Conservation (phyloP, 2,888 invertebrate species). For the Melieria crassipennis region DNA sequence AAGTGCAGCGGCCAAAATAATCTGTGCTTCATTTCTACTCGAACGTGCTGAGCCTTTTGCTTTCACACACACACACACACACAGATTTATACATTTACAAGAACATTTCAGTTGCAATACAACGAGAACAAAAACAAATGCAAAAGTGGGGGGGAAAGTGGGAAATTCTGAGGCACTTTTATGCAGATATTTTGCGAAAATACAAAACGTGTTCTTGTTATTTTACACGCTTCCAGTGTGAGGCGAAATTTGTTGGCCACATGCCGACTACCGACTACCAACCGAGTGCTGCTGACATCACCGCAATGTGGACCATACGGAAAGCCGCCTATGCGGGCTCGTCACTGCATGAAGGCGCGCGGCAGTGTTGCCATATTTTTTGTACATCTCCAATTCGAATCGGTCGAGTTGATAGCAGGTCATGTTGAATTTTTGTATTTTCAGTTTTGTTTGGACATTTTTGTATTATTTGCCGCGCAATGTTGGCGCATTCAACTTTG, state of each 20-base stretch:
- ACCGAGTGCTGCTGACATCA: neutral
- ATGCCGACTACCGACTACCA: constrained; percentile 8
- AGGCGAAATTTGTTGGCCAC: neutral
- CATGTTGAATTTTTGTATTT: too few relatives aligned
- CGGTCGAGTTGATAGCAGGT: too few relatives aligned
- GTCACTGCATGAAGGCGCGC: neutral
- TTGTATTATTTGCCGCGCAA: too few relatives aligned
- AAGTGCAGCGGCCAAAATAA: too few relatives aligned
- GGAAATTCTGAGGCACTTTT: too few relatives aligned
- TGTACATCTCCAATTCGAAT: too few relatives aligned
- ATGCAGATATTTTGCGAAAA: too few relatives aligned
- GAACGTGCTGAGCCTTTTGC: too few relatives aligned
- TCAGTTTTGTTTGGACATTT: too few relatives aligned
- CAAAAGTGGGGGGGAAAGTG: neutral
- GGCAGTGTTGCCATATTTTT: too few relatives aligned
- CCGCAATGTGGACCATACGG: neutral
- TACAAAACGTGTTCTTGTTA: neutral
- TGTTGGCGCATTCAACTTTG: too few relatives aligned
- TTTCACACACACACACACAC: neutral
- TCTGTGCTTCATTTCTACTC: too few relatives aligned
- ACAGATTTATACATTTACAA: neutral
- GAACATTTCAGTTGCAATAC: neutral
- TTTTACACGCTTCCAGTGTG: neutral
- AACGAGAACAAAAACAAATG: neutral
- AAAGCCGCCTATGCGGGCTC: constrained; percentile 10